A percentile compares a stretch with the other conserved stretches of the same genome.
phyloP scores from a whole-genome alignment of 2,888 invertebrate species.

The Crepidodera aurea region DNA sequence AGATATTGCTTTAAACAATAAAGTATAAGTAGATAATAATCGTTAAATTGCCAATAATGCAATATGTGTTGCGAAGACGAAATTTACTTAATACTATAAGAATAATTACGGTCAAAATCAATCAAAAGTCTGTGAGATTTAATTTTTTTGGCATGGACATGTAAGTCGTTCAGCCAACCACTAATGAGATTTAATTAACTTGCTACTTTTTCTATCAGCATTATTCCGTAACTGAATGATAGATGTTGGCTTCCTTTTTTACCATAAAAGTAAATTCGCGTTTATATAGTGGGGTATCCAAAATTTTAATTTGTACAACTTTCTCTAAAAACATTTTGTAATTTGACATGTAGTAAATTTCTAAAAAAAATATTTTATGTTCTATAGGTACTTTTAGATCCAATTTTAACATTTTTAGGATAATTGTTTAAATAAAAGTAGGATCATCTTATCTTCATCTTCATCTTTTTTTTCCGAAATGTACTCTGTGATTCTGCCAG shows the following conservation, averaged over 20 bases:
- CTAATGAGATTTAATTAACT: neutral
- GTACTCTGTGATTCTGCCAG: too few species aligned
- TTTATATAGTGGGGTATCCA: too few species aligned
- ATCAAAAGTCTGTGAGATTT: neutral
- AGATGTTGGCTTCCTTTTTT: neutral
- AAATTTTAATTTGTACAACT: too few species aligned
- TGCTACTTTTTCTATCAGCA: neutral
- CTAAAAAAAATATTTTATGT: too few species aligned
- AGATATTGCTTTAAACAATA: constrained; percentile 7
- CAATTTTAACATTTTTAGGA: too few species aligned
- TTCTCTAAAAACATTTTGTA: too few species aligned
- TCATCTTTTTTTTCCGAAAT: too few species aligned
- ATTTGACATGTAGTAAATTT: too few species aligned
- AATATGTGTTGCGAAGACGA: neutral
- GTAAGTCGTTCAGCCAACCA: too few species aligned
- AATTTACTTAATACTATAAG: neutral
- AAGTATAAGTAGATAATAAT: constrained; percentile 3
- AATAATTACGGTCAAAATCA: neutral
- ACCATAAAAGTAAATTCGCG: neutral
- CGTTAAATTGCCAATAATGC: neutral
- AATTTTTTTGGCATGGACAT: neutral
- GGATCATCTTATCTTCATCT: too few species aligned
- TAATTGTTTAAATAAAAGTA: too few species aligned
- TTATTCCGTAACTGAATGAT: neutral
- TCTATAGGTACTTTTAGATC: too few species aligned